Evolutionary conservation across 2,888 invertebrate species (phyloP), one percentile per base, ranked within the genome.

Genomic region (Arenicola marina): DNA sequence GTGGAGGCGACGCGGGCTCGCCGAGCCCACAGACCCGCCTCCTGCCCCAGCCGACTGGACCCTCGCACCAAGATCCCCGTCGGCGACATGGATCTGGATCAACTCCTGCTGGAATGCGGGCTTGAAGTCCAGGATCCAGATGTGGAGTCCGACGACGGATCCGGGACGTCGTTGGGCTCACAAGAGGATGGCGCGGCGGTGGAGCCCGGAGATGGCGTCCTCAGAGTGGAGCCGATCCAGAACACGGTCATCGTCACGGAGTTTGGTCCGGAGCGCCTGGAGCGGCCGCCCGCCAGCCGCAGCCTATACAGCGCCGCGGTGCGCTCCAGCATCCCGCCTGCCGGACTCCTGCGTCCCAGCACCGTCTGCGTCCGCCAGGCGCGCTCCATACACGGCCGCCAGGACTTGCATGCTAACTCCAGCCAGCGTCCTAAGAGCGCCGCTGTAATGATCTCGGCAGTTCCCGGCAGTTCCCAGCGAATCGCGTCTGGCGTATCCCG

Each of bases 31-130:
- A 68, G 81, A 34, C 81, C 82, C 0, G 71, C 70, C 7, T 81
- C 81, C 2, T 80, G 80, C 4, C 82, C 82, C 3, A 69, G 78
- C 61, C 73, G 75, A 48, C 76, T 82, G 31, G 82, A 82, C 63
- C 77, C 79, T 0, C 68, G 80, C 44, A 76, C 78, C 2, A 76
- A 76, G 65, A 69, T 79, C 4, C 73, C 78, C 2, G 65, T 77
- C 0, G 74, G 75, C 46, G 73, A 78, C 34, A 58, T 78, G 46
- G 70, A 71, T 18, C 44, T 76, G 33, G 75, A 76, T 28, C 70
- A 70, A 46, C 24, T 65, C 53, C 32, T 18, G 31, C 46, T 57
- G 21, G 65, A 59, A 21, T 33, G 58, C 4, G 54, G 53, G 4
- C 29, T 56, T 0, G 44, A 44, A 2, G 45, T 34, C 4, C 21